Percentiles rank a stretch among this genome's conserved stretches.
Evolutionary conservation across 2,797 vertebrate genomes (phyloP).

Genomic region (Gallinago stenura): DNA sequence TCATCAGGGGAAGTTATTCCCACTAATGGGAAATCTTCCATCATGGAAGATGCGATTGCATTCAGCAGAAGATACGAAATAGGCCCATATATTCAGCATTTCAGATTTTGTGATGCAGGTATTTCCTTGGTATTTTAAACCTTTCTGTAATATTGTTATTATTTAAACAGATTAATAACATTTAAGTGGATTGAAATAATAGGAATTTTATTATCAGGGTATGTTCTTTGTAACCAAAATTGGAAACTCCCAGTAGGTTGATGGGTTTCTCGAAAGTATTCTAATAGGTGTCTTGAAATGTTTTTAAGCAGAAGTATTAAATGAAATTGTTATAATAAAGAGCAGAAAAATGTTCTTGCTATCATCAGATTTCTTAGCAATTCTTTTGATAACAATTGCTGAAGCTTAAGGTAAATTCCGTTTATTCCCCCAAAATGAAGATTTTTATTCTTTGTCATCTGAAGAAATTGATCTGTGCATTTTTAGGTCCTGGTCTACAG

Average conservation of each 20-base stretch:
- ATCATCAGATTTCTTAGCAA: background rate
- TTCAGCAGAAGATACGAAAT: background rate
- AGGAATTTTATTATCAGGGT: background rate
- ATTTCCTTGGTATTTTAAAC: background rate
- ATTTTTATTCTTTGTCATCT: background rate
- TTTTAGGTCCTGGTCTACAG: background rate
- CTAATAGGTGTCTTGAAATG: background rate
- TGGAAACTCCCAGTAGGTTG: constrained; percentile 43
- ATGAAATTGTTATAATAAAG: constrained; percentile 13
- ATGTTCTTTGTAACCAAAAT: background rate
- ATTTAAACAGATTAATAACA: background rate
- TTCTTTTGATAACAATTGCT: constrained; percentile 5
- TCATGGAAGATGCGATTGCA: background rate
- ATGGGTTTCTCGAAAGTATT: constrained; percentile 54
- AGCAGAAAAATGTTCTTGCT: constrained; percentile 8
- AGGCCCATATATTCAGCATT: background rate
- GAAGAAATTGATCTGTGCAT: background rate
- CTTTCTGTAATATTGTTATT: background rate
- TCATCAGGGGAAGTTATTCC: background rate
- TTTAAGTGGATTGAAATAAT: background rate
- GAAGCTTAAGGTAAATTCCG: background rate
- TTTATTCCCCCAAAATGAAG: background rate
- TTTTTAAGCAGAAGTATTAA: constrained; percentile 27
- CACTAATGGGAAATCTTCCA: background rate
- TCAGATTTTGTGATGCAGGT: background rate